Conservation (phyloP, 2,888 invertebrate genomes). For the Noctua janthina region DNA sequence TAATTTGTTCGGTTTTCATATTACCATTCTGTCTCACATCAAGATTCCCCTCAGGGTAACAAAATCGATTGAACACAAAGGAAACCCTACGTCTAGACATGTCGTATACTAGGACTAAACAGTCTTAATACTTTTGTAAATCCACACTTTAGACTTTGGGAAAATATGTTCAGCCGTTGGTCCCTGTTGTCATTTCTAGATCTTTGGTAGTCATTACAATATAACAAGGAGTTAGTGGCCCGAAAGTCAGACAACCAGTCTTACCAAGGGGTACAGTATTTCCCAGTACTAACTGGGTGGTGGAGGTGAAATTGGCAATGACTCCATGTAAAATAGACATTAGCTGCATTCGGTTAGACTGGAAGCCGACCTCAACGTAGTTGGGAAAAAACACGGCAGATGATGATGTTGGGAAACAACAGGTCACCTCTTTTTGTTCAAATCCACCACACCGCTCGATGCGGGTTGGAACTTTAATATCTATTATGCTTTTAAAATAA, state of each 20-base stretch:
- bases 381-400: background rate
- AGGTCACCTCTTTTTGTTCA: background rate
- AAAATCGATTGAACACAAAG: slow-evolving; percentile 23
- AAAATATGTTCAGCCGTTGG: background rate
- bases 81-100: slow-evolving; percentile 23
- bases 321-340: background rate
- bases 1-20: background rate
- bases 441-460: background rate
- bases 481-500: background rate
- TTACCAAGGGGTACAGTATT: background rate
- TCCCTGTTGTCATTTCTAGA: background rate
- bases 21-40: background rate
- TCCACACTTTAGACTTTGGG: background rate
- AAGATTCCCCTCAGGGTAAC: background rate
- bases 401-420: background rate
- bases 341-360: background rate
- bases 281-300: background rate
- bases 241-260: no score
- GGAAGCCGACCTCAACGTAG: background rate
- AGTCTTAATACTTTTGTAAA: background rate
- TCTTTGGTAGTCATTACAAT: background rate
- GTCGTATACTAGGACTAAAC: slow-evolving; percentile 10
- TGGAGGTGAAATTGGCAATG: background rate
- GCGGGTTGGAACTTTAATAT: background rate
- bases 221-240: background rate